phyloP scores from a whole-genome alignment of 2,888 invertebrate genomes.

The Amphipoea oculea region DNA sequence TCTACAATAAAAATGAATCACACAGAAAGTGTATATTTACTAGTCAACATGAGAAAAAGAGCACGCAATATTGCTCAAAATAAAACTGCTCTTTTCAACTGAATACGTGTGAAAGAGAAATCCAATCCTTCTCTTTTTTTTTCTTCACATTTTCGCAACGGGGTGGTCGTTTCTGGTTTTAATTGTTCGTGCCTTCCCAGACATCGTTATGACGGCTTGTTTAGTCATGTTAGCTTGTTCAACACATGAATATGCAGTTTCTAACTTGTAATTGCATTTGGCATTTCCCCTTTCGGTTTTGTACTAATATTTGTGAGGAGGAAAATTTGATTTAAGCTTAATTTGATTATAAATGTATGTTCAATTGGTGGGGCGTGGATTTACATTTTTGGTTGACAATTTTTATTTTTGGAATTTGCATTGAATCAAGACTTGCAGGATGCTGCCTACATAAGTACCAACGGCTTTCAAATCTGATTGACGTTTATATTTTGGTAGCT shows the following conservation, averaged over 20 bases:
- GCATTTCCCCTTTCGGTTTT: slow-evolving; percentile 45
- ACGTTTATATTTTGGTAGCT: neutral
- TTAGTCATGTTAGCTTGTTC: slow-evolving; percentile 31
- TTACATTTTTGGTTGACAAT: neutral
- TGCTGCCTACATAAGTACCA: neutral
- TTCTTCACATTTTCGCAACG: neutral
- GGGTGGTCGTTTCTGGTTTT: slow-evolving; percentile 17
- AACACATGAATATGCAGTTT: slow-evolving; percentile 64
- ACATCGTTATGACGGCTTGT: slow-evolving; percentile 49
- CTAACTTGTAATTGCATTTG: slow-evolving; percentile 63
- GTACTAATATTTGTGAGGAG: slow-evolving; percentile 52
- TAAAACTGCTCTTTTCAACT: neutral
- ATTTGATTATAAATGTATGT: slow-evolving; percentile 23
- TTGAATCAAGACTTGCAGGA: neutral
- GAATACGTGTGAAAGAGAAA: slow-evolving; percentile 25
- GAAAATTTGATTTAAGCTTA: slow-evolving; percentile 55
- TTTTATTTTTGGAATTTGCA: neutral
- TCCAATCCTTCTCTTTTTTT: neutral
- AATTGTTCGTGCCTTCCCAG: slow-evolving; percentile 45
- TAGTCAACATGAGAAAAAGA: neutral
- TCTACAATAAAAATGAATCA: neutral
- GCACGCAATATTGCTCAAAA: neutral
- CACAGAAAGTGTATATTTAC: neutral
- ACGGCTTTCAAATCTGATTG: neutral
- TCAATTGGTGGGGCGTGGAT: neutral